Conservation (phyloP, 1,140 invertebrate species). For the Leucophenga varia region DNA sequence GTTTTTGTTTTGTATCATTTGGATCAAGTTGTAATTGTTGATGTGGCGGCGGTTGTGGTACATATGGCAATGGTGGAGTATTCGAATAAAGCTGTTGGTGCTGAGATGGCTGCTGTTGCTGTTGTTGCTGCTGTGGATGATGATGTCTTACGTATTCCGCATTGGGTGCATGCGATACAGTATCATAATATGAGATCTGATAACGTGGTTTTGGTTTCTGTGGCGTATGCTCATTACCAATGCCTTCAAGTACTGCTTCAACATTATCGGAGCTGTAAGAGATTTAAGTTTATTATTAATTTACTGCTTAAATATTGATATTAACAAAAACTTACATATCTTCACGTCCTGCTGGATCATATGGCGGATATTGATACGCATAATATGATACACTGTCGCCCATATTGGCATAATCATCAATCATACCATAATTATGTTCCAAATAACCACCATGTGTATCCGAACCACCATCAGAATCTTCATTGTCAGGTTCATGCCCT, state of each 20-base stretch:
- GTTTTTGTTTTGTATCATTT: conserved; percentile 42
- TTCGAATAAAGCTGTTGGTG: conserved; percentile 45
- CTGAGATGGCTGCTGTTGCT: conserved; percentile 6
- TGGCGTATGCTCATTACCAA: conserved; percentile 32
- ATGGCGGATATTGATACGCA: conserved; percentile 60
- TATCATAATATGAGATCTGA: conserved; percentile 52
- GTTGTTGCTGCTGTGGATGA: conserved; percentile 19
- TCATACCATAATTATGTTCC: conserved; percentile 59
- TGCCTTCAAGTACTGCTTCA: conserved; percentile 52
- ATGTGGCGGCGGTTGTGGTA: conserved; percentile 36
- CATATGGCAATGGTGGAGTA: conserved; percentile 30
- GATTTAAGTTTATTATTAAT: neutral
- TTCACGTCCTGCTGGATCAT: conserved; percentile 52
- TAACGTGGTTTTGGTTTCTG: conserved; percentile 44
- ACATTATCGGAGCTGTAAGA: conserved; percentile 47
- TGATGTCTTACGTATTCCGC: conserved; percentile 43
- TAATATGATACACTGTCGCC: conserved; percentile 63
- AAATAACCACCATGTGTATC: conserved; percentile 66
- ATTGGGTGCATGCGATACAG: conserved; percentile 22
- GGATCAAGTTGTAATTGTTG: conserved; percentile 44
- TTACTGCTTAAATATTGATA: neutral
- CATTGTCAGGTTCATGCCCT: conserved; percentile 69
- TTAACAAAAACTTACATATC: conserved; percentile 43
- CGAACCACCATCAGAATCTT: conserved; percentile 66
- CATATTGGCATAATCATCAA: conserved; percentile 54